Conservation (phyloP, 2,888 invertebrate genomes). For the Agrochola lota region DNA sequence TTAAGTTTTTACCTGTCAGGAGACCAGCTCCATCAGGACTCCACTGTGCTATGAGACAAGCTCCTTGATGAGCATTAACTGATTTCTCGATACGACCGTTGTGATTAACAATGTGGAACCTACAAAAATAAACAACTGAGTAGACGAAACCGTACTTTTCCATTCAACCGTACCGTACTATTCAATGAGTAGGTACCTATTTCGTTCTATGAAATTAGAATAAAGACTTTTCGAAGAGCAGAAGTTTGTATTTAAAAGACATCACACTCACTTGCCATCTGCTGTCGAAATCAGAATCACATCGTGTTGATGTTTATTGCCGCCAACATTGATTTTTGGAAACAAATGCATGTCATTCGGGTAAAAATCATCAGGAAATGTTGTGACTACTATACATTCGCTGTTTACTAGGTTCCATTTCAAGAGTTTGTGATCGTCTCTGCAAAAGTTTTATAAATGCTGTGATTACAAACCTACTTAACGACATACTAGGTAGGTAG, state of each 20-base stretch:
- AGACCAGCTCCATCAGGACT: conserved; percentile 98
- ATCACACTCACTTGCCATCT: conserved; percentile 92
- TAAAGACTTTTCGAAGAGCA: not conserved
- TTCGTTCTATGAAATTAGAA: not conserved
- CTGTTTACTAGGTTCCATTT: conserved; percentile 96
- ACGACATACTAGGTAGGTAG: not conserved
- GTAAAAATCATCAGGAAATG: conserved; percentile 95
- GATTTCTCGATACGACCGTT: conserved; percentile 98
- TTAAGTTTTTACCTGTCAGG: conserved; percentile 92
- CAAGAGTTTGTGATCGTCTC: conserved; percentile 97
- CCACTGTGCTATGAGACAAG: conserved; percentile 97
- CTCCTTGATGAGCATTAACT: conserved; percentile 97
- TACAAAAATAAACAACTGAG: conserved; percentile 71
- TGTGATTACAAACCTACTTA: not conserved
- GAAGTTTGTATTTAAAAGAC: not conserved
- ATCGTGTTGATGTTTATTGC: conserved; percentile 92
- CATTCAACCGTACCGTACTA: too few species aligned
- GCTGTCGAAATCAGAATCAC: conserved; percentile 96
- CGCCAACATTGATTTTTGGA: conserved; percentile 92
- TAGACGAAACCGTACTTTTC: not conserved
- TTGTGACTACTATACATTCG: conserved; percentile 94
- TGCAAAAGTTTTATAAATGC: conserved; percentile 78
- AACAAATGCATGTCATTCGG: conserved; percentile 98
- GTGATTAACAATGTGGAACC: conserved; percentile 96
- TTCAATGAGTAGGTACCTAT: not conserved